Conservation (phyloP, 2,797 vertebrate species). For the Macropus fuliginosus region DNA sequence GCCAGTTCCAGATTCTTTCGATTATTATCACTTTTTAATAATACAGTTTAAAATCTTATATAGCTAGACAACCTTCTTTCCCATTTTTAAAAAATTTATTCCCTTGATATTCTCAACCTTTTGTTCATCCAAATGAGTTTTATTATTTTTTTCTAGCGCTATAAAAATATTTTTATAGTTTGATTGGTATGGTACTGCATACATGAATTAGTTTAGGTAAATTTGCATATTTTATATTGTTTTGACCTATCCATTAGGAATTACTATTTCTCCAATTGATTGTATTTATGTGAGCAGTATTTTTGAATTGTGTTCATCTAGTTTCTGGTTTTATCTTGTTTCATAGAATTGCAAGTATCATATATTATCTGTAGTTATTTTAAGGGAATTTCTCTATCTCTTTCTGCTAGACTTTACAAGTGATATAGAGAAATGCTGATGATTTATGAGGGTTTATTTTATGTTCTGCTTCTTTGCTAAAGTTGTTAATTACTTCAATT, state of each 20-base stretch:
- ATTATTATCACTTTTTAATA: background rate
- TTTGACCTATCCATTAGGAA: too few relatives aligned
- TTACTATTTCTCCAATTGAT: too few relatives aligned
- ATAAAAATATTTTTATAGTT: too few relatives aligned
- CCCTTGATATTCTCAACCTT: too few relatives aligned
- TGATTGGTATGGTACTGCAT: too few relatives aligned
- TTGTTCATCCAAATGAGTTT: too few relatives aligned
- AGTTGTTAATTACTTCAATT: background rate
- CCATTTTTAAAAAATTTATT: background rate
- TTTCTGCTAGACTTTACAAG: background rate
- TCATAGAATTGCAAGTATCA: background rate
- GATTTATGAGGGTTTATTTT: background rate
- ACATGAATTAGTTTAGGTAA: too few relatives aligned
- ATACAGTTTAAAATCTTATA: background rate
- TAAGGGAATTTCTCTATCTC: background rate
- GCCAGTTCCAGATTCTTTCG: background rate
- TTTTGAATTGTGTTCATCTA: too few relatives aligned
- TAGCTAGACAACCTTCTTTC: background rate
- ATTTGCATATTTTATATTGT: too few relatives aligned
- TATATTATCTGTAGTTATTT: background rate
- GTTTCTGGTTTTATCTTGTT: background rate
- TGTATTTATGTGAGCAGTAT: too few relatives aligned
- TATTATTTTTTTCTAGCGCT: too few relatives aligned
- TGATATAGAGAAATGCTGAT: background rate
- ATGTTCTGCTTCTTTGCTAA: background rate